Base-by-base conservation (phyloP, 1,140 invertebrate genomes). In the Drosophila biarmipes region DNA sequence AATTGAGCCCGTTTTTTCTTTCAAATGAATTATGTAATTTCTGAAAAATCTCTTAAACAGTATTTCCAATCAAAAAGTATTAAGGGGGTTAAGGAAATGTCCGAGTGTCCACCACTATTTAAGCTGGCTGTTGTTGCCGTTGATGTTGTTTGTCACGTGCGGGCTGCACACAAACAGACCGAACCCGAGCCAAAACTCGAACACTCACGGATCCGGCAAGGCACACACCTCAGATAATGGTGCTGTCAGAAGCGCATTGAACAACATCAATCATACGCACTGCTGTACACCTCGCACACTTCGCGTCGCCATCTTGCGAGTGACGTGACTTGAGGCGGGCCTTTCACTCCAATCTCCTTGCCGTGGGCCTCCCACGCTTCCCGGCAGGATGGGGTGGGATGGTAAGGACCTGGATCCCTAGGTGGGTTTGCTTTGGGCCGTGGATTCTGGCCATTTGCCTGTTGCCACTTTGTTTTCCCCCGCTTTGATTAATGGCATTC, bases 231-330 rank as follows among this genome's bases (percentile, higher is more conserved):
- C 43, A 67, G 66, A 77, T 84, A 85, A 85, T 86, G 78, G 68
- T 61, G 79, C 73, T 85, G 80, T 85, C 80, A 85, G 55, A 43
- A 51, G 73, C 49, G 81, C 68, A 85, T 85, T 58, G 82, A 66
- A 75, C 55, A 78, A 85, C 80, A 85, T 85, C 80, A 85, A 85
- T 85, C 80, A 85, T 85, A 81, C 80, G 73, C 81, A 76, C 67
- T 51, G 78, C 66, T 64, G 78, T 80, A 42, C 71, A 48, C 57
- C 56, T 21, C 43, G 37, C 42, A 64, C 58, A 59, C 29, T 31
- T 35, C 35, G 48, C 48, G 76, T 34, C 59, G 56, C 69, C 81
- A 59, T 59, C 68, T 72, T 72, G 66, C 31, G 24, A 73, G 69
- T 86, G 80, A 69, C 69, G 66, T 84, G 78, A 61, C 76, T 82